Base-by-base conservation (phyloP, 2,113 vertebrate genomes). In the Proteles cristata region DNA sequence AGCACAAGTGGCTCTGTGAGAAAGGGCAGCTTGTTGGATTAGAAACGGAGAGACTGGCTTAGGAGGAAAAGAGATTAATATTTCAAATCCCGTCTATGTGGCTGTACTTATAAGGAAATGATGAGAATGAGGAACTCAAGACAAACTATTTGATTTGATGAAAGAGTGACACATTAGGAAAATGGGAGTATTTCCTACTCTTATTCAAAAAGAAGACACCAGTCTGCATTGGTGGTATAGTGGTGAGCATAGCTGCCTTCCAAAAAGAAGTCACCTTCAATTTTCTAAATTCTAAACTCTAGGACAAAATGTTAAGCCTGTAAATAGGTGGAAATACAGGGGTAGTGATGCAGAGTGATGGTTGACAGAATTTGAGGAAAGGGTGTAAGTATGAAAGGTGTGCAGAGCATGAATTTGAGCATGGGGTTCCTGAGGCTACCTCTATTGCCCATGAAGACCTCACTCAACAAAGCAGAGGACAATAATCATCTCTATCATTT, bases 221-320 rank as follows among this genome's bases (percentile, higher is more conserved):
- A 39, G 39, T 39, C 39, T 39, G 98, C 98, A 98, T 98, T 98
- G 98, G 98, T 99, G 98, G 98, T 98, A 98, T 98, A 98, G 98
- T 98, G 98, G 98, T 98, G 97, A 99, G 98, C 98, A 99, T 99
- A 99, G 98, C 98, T 99, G 98, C 98, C 98, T 99, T 99, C 98
- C 98, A 97, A 98, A 25, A 86, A 45, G 19, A 94, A 94, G 48
- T 87, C 80, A 86, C 21, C 39, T 65, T 66, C 73, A n/a, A n/a
- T 23, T 10, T 39, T 43, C 82, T 93, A 68, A 58, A 73, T 81
- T 68, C 53, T 53, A 79, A 86, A 87, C 45, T 84, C 63, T 28
- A 85, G 17, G 65, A 66, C 14, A 77, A 86, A 96, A 83, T 4
- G 8, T 35, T 65, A 86, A 97, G 19, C 26, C 88, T 91, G 28